Base-by-base conservation (phyloP, 1,140 invertebrate species). In the Leptinotarsa lineolata region DNA sequence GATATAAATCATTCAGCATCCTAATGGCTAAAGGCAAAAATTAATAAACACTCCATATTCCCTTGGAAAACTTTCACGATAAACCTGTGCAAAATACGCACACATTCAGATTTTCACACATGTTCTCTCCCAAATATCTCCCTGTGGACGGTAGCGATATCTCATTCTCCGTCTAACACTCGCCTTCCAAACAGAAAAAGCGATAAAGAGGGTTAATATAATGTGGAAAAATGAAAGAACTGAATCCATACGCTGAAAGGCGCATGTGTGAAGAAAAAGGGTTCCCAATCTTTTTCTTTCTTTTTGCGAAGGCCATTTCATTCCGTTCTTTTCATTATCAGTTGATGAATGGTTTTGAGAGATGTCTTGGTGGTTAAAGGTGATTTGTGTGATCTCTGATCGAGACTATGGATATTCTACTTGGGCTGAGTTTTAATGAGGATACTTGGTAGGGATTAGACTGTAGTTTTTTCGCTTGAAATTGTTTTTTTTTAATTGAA, bases 221-320 rank as follows among this genome's bases (percentile, higher is more conserved):
- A 79, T 68, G 54, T 68, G 63, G 73, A 76, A 79, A 79, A 79
- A 79, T 76, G 64, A 78, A 79, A 79, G 72, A 79, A 76, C 59
- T 70, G 75, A 75, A 76, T 68, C 77, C 76, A 76, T 77, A 78
- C 71, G 68, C 0, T 69, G 15, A 46, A 69, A 69, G 48, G 78
- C 78, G 78, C 78, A 79, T 79, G 78, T 79, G 74, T 78, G 70
- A 72, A 60, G 73, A 79, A 79, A 75, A 69, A 71, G 30, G 76
- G 30, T 65, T 61, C 63, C 66, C 45, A 46, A 16, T 58, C 54
- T 77, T 77, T 75, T 77, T 74, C 74, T 73, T 72, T 58, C 58
- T 64, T 72, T 68, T 74, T 77, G 21, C 13, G 24, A 69, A 59
- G 11, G 68, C 45, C 45, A 69, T 66, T 66, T 39, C 64, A 39